Evolutionary conservation across 2,888 invertebrate genomes (phyloP), one percentile per base, ranked within the genome.

Genomic region (Heliconius sara): DNA sequence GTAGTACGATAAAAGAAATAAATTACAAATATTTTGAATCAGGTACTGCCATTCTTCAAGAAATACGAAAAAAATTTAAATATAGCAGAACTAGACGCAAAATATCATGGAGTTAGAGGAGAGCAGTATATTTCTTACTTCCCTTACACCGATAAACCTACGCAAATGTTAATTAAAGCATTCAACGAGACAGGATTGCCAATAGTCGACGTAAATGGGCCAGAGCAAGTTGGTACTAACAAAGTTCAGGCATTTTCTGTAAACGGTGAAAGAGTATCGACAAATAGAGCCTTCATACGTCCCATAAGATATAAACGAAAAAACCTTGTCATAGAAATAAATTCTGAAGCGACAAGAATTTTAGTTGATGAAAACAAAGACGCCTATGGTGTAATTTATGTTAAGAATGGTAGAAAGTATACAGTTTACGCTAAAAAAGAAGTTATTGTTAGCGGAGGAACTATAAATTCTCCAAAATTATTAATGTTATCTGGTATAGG

Each of bases 1-100:
- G 9, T 5, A 65, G 25, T 9, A 22, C 47, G 43, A 19, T 19
- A 34, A 39, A 5, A 19, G 19, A n/a, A 25, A 19, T 68, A 34
- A 57, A 34, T 22, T n/a, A 39, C 7, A 30, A 63, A 16, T 27
- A 16, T 25, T 63, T 63, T 60, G 34, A 16, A n/a, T 34, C 87
- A 95, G 94, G 92, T 96, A 3, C 91, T 97, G 39, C 97, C 97
- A 0, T 97, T 97, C 88, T 97, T 96, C 88, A 96, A 93, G 79
- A 96, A 96, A 89, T 96, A 96, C 0, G 96, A 96, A 88, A 93
- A 95, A 79, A 97, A 96, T 84, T 86, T 95, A 67, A 95, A 96
- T 84, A 85, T 91, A 3, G 95, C 94, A 80, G 89, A 89, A 2
- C 85, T 95, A 4, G 91, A 96, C 83, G 91, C 91, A 0, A 87